Evolutionary conservation across 1,140 invertebrate species (phyloP).

Genomic region (Cherax quadricarinatus): DNA sequence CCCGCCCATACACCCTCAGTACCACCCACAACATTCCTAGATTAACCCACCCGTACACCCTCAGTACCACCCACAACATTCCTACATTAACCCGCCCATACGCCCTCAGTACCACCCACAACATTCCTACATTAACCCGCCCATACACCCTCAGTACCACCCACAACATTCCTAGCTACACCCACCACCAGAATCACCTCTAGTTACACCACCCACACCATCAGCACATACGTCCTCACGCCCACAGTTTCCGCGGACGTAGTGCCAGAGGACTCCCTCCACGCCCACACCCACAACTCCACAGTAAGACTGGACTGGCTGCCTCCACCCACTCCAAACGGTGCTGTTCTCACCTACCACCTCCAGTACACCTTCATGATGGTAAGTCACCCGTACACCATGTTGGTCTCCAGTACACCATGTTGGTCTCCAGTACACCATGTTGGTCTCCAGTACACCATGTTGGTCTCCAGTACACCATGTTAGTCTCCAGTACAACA

Average conservation of each 20-base stretch:
- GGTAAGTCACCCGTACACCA: not conserved
- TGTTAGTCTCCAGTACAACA: too few species aligned
- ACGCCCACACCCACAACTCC: not conserved
- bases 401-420: not conserved
- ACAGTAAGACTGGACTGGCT: not conserved
- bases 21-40: too few species aligned
- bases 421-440: not conserved
- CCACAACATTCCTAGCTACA: not conserved
- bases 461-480: too few species aligned
- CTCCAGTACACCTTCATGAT: not conserved
- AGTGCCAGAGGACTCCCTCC: not conserved
- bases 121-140: too few species aligned
- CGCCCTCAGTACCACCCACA: too few species aligned
- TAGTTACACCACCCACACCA: not conserved
- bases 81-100: too few species aligned
- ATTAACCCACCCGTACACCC: too few species aligned
- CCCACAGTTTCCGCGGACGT: not conserved
- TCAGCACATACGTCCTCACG: not conserved
- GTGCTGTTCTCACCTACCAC: conserved; percentile 4
- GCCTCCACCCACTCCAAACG: conserved; percentile 1
- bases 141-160: not conserved
- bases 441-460: not conserved
- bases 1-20: too few species aligned
- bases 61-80: too few species aligned
- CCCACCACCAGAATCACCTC: not conserved